Percentiles rank a stretch among this genome's conserved stretches.
Conservation (phyloP, 2,797 vertebrate species). For the Sciaenops ocellatus region DNA sequence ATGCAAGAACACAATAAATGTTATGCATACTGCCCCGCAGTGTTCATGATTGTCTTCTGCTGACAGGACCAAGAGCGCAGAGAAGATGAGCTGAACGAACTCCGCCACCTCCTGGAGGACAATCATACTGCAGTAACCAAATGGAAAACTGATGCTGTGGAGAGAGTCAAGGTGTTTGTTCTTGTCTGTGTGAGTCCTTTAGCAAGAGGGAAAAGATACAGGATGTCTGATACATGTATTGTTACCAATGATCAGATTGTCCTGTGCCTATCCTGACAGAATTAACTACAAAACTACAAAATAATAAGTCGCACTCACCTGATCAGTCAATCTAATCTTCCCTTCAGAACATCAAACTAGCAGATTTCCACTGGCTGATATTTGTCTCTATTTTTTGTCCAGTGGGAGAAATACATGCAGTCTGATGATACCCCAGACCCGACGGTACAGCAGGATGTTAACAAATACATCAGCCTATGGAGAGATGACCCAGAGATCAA, state of each 20-base stretch:
- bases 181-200: not conserved
- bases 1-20: not conserved
- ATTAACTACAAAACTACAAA: not conserved
- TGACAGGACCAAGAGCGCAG: constrained; percentile 85
- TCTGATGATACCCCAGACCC: constrained; percentile 92
- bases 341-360: not conserved
- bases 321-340: not conserved
- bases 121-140: constrained; percentile 83
- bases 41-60: constrained; percentile 1
- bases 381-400: constrained; percentile 41
- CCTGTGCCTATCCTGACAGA: not conserved
- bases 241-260: not conserved
- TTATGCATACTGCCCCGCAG: not conserved
- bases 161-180: constrained; percentile 82
- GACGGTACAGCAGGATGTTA: constrained; percentile 86
- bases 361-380: not conserved
- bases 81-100: constrained; percentile 87
- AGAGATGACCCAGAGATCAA: constrained; percentile 84
- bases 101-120: constrained; percentile 83
- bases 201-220: not conserved
- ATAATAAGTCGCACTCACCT: not conserved
- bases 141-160: constrained; percentile 78
- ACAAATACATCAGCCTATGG: constrained; percentile 92
- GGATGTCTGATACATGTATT: not conserved
- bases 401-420: constrained; percentile 92